Evolutionary conservation across 2,113 vertebrate species (phyloP).

Genomic region (Eclectus roratus): DNA sequence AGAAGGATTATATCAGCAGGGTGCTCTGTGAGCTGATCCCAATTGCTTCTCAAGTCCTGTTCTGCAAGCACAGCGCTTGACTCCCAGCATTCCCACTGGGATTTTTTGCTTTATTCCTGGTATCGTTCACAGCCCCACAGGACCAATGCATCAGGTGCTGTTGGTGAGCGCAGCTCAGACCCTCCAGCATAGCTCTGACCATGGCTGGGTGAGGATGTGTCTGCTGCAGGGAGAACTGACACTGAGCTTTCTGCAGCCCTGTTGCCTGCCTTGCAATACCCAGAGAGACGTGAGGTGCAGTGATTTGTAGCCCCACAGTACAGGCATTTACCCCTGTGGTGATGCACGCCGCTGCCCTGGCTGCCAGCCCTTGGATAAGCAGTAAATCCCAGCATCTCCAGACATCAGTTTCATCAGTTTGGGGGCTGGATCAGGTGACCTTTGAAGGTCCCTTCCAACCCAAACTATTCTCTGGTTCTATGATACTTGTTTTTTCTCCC

Average conservation of each 20-base stretch:
- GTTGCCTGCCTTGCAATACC: not conserved
- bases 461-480: not conserved
- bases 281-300: not conserved
- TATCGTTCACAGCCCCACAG: fast-evolving
- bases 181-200: not conserved
- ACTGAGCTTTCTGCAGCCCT: not conserved
- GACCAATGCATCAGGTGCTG: fast-evolving
- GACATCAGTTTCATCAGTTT: not conserved
- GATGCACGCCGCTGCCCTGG: not conserved
- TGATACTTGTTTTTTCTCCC: not conserved
- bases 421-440: not conserved
- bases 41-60: fast-evolving
- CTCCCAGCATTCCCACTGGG: not conserved
- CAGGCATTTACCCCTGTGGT: not conserved
- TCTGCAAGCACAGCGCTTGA: not conserved
- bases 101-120: not conserved
- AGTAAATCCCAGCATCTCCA: not conserved
- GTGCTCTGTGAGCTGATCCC: not conserved
- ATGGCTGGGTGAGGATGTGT: not conserved
- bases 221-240: not conserved
- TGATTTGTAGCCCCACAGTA: not conserved
- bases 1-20: not conserved
- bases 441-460: not conserved
- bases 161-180: not conserved
- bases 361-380: not conserved